These are phyloP conservation scores for Geococcyx californianus DNA, from an alignment of 2,113 vertebrate genomes.

Conservation along the genomic window DNA sequence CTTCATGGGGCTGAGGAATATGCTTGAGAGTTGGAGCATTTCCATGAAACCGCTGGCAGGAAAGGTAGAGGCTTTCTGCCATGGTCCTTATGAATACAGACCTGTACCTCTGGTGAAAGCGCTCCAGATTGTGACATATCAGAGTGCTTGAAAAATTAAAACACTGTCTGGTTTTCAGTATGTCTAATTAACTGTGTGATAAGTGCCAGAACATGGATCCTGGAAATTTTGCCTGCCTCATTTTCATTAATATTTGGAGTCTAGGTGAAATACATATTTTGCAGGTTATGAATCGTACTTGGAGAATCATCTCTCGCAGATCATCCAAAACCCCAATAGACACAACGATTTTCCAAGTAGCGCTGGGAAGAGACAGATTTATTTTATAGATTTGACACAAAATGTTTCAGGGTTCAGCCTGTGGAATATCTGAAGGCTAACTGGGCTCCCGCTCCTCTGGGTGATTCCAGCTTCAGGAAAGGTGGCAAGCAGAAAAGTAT, in stretches of 20 bases:
- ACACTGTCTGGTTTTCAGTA: not conserved
- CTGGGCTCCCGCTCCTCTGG: not conserved
- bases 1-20: not conserved
- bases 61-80: not conserved
- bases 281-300: not conserved
- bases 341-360: not conserved
- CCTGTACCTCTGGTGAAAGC: not conserved
- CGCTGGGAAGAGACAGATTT: not conserved
- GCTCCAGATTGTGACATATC: not conserved
- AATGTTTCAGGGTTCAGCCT: not conserved
- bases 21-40: not conserved
- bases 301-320: not conserved
- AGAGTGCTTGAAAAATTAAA: not conserved
- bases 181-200: not conserved
- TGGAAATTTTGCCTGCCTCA: not conserved
- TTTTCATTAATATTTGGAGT: not conserved
- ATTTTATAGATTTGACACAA: not conserved
- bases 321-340: not conserved
- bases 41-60: not conserved
- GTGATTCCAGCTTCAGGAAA: not conserved
- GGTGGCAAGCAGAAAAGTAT: not conserved
- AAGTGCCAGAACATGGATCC: not conserved
- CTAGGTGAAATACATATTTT: not conserved
- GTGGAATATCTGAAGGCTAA: not conserved
- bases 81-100: not conserved